phyloP scores from a whole-genome alignment of 2,113 vertebrate species.

The Aleadryas rufinucha region DNA sequence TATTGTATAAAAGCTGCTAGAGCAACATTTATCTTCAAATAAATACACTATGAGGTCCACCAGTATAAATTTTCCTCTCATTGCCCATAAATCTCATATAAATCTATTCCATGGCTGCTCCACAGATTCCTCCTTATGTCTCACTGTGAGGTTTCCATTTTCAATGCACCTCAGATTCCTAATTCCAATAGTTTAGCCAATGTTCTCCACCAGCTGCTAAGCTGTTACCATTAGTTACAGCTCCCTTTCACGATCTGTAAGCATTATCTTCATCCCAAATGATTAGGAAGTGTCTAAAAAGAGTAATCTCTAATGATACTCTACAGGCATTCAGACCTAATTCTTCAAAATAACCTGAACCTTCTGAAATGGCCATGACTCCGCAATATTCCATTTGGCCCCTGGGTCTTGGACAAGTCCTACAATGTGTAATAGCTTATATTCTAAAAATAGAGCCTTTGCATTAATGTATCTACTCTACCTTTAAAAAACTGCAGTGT shows the following conservation, averaged over 20 bases:
- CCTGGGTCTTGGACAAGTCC: not conserved
- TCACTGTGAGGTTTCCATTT: not conserved
- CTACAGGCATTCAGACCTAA: not conserved
- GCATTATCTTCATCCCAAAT: not conserved
- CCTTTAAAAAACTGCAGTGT: not conserved
- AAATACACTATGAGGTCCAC: not conserved
- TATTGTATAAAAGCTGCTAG: not conserved
- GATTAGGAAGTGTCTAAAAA: not conserved
- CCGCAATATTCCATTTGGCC: not conserved
- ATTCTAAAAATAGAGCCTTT: not conserved
- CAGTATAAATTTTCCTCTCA: not conserved
- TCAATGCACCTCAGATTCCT: not conserved
- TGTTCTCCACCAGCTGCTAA: not conserved
- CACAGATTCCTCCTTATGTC: not conserved
- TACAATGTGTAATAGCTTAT: rapidly evolving
- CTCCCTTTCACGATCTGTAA: not conserved
- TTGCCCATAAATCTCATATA: not conserved
- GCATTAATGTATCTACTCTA: not conserved
- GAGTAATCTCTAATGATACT: not conserved
- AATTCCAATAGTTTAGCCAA: not conserved
- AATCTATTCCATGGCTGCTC: not conserved
- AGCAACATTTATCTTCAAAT: not conserved
- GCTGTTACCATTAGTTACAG: not conserved
- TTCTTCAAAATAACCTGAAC: not conserved
- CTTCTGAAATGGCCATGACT: not conserved